A percentile compares a stretch with the other conserved stretches of the same genome.
phyloP scores from a whole-genome alignment of 2,888 invertebrate species.

The Pseudoips prasinana region DNA sequence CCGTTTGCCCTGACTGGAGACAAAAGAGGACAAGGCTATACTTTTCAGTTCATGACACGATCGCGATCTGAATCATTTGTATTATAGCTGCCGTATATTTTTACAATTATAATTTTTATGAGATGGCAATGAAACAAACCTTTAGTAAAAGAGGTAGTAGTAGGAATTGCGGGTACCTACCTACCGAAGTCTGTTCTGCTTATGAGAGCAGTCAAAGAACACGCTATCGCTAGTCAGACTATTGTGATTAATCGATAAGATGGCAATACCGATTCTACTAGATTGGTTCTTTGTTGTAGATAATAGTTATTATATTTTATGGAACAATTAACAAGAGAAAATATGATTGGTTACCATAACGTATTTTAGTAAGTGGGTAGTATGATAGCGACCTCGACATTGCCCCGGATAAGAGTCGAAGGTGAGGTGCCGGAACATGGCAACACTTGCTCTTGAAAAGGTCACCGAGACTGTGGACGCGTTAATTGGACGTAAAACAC shows the following conservation, averaged over 20 bases:
- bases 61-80: constrained; percentile 53
- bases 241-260: too few relatives aligned
- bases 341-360: too few relatives aligned
- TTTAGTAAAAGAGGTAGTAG: too few relatives aligned
- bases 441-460: constrained; percentile 25
- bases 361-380: too few relatives aligned
- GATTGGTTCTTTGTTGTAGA: too few relatives aligned
- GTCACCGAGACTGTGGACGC: constrained; percentile 17
- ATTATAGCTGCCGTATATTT: constrained; percentile 36
- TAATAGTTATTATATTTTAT: too few relatives aligned
- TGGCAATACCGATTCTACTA: too few relatives aligned
- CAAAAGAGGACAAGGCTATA: constrained; percentile 65
- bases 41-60: constrained; percentile 63
- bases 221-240: too few relatives aligned
- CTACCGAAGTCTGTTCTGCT: too few relatives aligned
- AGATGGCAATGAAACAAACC: constrained; percentile 5
- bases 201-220: too few relatives aligned
- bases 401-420: constrained; percentile 28
- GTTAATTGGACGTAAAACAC: constrained; percentile 20
- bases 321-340: too few relatives aligned
- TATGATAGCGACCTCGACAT: constrained; percentile 44
- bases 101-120: constrained; percentile 39
- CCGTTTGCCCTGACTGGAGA: constrained; percentile 51
- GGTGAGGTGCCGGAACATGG: constrained; percentile 27
- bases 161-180: neutral